Evolutionary conservation across 1,140 invertebrate genomes (phyloP).

Genomic region (Thereuonema tuberculata): DNA sequence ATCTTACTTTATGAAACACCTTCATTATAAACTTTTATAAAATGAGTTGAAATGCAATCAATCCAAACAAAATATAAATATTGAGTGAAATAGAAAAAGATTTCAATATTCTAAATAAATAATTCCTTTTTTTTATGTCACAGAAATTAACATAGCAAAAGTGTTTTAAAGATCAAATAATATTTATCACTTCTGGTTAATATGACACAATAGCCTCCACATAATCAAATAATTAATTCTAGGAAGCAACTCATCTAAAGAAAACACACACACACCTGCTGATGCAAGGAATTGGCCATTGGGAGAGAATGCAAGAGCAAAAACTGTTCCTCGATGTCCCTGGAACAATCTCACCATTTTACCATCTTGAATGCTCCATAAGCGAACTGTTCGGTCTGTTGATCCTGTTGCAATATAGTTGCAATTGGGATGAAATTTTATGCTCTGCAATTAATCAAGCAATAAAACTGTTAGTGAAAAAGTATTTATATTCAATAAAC

Average conservation of each 20-base stretch:
- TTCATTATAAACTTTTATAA: no score
- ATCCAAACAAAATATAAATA: no score
- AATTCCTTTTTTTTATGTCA: no score
- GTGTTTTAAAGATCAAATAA: background rate
- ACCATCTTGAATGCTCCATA: conserved; percentile 53
- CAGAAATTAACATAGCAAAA: background rate
- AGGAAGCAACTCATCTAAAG: conserved; percentile 26
- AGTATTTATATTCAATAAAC: conserved; percentile 5
- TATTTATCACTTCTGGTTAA: background rate
- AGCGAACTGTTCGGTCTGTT: conserved; percentile 53
- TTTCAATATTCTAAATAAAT: no score
- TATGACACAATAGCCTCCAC: conserved; percentile 30
- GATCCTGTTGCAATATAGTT: conserved; percentile 65
- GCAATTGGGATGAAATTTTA: conserved; percentile 69
- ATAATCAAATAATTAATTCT: background rate
- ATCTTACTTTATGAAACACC: no score
- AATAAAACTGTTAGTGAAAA: no score
- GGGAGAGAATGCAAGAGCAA: conserved; percentile 49
- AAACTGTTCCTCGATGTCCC: conserved; percentile 45
- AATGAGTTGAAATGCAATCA: no score
- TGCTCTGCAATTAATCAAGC: conserved; percentile 37
- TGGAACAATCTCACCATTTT: conserved; percentile 31
- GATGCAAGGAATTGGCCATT: conserved; percentile 53
- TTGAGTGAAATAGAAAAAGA: no score
- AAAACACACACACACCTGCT: no score